Percentiles rank a stretch among this genome's conserved stretches.
Evolutionary conservation across 2,113 vertebrate genomes (phyloP).

Genomic region (Phrynosoma platyrhinos): DNA sequence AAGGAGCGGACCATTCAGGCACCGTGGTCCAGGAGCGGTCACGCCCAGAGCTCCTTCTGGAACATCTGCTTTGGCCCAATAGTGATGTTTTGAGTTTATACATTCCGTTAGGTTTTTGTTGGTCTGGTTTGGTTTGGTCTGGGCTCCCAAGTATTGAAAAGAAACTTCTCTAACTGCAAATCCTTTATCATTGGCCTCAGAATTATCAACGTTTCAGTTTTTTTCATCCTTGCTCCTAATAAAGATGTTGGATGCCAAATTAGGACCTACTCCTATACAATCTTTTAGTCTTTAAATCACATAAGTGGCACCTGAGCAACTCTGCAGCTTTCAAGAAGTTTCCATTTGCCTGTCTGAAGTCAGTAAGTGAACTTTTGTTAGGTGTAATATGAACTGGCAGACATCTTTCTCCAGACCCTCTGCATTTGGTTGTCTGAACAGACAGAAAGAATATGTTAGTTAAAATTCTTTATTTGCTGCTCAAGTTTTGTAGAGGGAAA

Average conservation of each 20-base stretch:
- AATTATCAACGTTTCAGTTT: neutral
- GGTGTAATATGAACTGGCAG: neutral
- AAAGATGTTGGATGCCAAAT: neutral
- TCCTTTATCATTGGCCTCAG: neutral
- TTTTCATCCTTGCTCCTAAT: neutral
- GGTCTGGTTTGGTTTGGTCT: neutral
- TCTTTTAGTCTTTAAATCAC: neutral
- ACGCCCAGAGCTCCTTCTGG: too few species aligned
- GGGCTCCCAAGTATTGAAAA: neutral
- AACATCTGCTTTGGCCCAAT: too few species aligned
- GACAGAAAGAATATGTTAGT: neutral
- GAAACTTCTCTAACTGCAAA: neutral
- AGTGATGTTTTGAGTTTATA: neutral
- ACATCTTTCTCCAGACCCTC: too few species aligned
- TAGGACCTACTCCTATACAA: neutral
- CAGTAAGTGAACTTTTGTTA: constrained; percentile 11
- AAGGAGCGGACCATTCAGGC: too few species aligned
- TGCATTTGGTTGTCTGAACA: neutral
- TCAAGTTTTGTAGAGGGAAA: constrained; percentile 15
- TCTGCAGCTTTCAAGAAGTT: neutral
- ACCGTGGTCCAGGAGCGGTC: too few species aligned
- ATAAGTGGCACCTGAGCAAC: neutral
- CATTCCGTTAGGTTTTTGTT: neutral
- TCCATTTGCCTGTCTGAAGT: neutral
- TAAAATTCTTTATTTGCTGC: constrained; percentile 12